Conservation (phyloP, 2,797 vertebrate genomes). For the Coregonus suidteri region DNA sequence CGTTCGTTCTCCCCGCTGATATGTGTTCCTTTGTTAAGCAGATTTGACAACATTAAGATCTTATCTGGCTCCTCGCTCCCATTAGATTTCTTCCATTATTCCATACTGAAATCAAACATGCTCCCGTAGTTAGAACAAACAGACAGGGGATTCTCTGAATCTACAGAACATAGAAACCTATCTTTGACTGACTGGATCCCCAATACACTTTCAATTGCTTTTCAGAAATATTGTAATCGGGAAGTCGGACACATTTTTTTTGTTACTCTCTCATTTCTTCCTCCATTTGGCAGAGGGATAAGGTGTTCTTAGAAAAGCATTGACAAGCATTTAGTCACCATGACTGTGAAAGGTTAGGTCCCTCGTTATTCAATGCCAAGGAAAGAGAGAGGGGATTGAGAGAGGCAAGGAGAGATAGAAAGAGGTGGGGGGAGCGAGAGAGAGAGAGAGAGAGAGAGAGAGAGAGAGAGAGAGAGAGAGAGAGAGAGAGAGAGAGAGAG, state of each 20-base stretch:
- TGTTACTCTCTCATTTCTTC: background rate
- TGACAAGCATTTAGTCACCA: constrained; percentile 5
- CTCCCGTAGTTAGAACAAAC: constrained; percentile 47
- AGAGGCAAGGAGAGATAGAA: background rate
- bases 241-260: background rate
- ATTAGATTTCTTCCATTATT: constrained; percentile 52
- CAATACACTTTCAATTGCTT: background rate
- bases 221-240: constrained; percentile 4
- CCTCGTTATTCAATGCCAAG: background rate
- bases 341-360: background rate
- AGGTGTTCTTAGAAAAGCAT: background rate
- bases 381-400: background rate
- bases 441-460: background rate
- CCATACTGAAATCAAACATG: constrained; percentile 53
- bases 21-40: constrained; percentile 50
- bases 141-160: constrained; percentile 29
- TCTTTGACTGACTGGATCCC: background rate
- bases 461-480: too few relatives aligned
- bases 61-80: constrained; percentile 39
- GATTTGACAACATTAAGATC: constrained; percentile 61
- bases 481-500: too few relatives aligned
- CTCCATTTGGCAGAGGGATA: constrained; percentile 1
- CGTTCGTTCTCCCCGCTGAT: constrained; percentile 50
- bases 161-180: background rate
- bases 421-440: background rate